Base-by-base conservation (phyloP, 2,888 invertebrate genomes). In the Netelia inedita region DNA sequence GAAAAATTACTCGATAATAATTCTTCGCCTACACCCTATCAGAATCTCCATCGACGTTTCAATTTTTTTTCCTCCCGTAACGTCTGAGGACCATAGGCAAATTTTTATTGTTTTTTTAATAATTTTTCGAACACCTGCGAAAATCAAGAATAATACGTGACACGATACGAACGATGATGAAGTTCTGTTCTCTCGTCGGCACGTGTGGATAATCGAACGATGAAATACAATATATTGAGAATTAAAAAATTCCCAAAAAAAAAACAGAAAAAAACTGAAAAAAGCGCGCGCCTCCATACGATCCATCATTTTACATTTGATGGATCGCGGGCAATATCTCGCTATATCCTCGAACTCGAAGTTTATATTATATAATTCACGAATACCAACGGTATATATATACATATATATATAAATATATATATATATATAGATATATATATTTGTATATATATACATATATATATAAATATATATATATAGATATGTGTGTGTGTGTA, bases 341-440 rank as follows among this genome's bases (percentile, higher is more conserved):
- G 82, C 82, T 73, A 53, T 68, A 74, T 43, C 73, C 35, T 68
- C 74, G 73, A 78, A 80, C 41, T 65, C 74, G 73, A 78, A 80
- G 19, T 65, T 84, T 66, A 69, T 61, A 76, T 69, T 43, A 78
- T 78, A 55, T 55, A 71, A 84, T 75, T 75, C 75, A 61, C 71
- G 71, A 75, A 75, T 53, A 23, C 69, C 63, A 19, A 43, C 16
- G 46, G 69, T 55, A 72, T 59, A 57, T 86, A 76, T 84, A 79
- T 72, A 79, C 0, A 55, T n/a, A 55, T 50, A 50, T 50, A 50
- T 50, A 35, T 35, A 35, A 6, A 63, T 50, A 74, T 59, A 53
- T 86, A 76, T 84, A 76, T 72, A 79, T n/a, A 6, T 14, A 55
- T 55, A 72, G 55, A 57, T 86, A 74, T 84, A 79, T 72, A 79